phyloP scores from a whole-genome alignment of 1,140 invertebrate species.

The Ceratina australensis region DNA sequence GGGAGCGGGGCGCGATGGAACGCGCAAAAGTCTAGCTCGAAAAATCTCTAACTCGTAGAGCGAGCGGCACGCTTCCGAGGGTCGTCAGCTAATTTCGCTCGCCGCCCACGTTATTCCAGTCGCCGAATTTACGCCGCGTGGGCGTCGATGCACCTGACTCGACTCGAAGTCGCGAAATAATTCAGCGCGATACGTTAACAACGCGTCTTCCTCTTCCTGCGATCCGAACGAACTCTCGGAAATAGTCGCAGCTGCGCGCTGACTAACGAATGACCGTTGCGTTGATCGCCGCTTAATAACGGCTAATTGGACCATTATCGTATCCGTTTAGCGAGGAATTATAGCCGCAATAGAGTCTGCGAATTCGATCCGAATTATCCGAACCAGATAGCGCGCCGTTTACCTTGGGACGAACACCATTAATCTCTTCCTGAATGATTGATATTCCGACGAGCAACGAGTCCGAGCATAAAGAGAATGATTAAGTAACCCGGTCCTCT shows the following conservation, averaged over 20 bases:
- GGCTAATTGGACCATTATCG: slow-evolving; percentile 29
- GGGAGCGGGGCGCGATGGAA: too few species aligned
- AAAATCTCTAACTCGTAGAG: too few species aligned
- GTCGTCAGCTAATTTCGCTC: slow-evolving; percentile 55
- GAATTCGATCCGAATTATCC: slow-evolving; percentile 44
- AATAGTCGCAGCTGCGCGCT: slow-evolving; percentile 32
- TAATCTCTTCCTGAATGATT: slow-evolving; percentile 49
- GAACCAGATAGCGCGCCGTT: slow-evolving; percentile 19
- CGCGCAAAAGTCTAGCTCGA: too few species aligned
- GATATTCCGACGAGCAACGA: slow-evolving; percentile 10
- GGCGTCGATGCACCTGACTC: slow-evolving; percentile 52
- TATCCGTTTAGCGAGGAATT: slow-evolving; percentile 27
- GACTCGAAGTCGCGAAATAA: slow-evolving; percentile 8
- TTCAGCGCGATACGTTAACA: slow-evolving; percentile 22
- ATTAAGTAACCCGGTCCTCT: not conserved
- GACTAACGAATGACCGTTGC: slow-evolving; percentile 14
- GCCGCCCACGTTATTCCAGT: slow-evolving; percentile 57
- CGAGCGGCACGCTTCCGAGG: not conserved
- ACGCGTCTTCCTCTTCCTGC: slow-evolving; percentile 11
- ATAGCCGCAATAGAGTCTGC: slow-evolving; percentile 1
- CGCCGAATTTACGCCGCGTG: slow-evolving; percentile 55
- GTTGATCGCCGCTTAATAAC: not conserved
- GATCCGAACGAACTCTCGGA: slow-evolving; percentile 34
- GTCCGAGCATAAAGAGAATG: not conserved
- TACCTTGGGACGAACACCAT: slow-evolving; percentile 12